These are phyloP conservation scores for Heliothis subflexa DNA, from an alignment of 1,140 invertebrate genomes.

Conservation along the genomic window DNA sequence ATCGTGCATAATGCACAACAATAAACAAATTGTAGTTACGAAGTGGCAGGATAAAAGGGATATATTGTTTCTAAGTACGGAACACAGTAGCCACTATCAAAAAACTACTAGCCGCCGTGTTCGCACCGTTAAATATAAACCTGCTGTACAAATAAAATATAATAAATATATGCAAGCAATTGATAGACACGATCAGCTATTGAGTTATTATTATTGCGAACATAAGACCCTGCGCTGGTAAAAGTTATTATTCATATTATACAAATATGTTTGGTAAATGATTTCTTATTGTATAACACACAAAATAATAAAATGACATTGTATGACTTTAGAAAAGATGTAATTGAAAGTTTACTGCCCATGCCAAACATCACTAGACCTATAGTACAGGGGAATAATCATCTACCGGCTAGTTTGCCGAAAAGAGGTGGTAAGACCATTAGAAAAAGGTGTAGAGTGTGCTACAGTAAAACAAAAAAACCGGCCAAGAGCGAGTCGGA, in stretches of 20 bases:
- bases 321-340: constrained; percentile 1
- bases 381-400: background rate
- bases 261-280: constrained; percentile 52
- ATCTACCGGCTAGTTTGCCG: background rate
- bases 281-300: constrained; percentile 39
- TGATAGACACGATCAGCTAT: constrained; percentile 18
- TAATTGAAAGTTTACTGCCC: background rate
- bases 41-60: constrained; percentile 54
- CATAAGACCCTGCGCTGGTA: constrained; percentile 49
- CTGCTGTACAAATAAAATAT: constrained; percentile 35
- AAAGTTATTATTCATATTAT: constrained; percentile 48
- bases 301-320: constrained; percentile 31
- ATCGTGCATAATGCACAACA: constrained; percentile 52
- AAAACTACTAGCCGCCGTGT: constrained; percentile 50
- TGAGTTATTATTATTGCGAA: constrained; percentile 46
- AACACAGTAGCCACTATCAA: constrained; percentile 51
- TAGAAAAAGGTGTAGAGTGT: constrained; percentile 14
- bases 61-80: constrained; percentile 44
- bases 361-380: background rate
- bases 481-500: too few relatives aligned
- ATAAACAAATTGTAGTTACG: constrained; percentile 53
- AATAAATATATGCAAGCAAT: constrained; percentile 54
- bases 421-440: background rate
- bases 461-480: constrained; percentile 2
- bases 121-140: constrained; percentile 53